These are phyloP conservation scores for Tholera decimalis DNA, from an alignment of 2,888 invertebrate genomes.

Conservation along the genomic window DNA sequence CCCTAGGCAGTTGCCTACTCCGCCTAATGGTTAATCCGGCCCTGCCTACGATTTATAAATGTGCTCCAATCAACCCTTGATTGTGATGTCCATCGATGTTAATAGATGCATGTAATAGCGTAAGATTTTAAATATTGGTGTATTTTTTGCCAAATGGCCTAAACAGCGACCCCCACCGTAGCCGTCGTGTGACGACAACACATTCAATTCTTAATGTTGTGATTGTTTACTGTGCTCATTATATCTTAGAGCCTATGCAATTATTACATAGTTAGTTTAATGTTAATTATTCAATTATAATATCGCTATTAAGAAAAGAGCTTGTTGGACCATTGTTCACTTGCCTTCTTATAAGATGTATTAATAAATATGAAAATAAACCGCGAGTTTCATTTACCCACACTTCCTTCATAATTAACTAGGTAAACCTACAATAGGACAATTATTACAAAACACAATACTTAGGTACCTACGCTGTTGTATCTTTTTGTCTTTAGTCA, in stretches of 20 bases:
- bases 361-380: slow-evolving; percentile 43
- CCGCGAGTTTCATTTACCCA: slow-evolving; percentile 42
- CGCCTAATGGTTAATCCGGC: too few relatives aligned
- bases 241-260: slow-evolving; percentile 77
- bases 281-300: slow-evolving; percentile 79
- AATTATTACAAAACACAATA: not conserved
- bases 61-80: slow-evolving; percentile 30
- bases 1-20: too few relatives aligned
- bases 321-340: slow-evolving; percentile 90
- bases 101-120: slow-evolving; percentile 53
- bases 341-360: slow-evolving; percentile 78
- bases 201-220: slow-evolving; percentile 80
- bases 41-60: slow-evolving; percentile 33
- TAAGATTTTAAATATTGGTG: slow-evolving; percentile 54
- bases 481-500: too few relatives aligned
- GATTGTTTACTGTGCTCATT: slow-evolving; percentile 84
- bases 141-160: slow-evolving; percentile 68
- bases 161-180: slow-evolving; percentile 59
- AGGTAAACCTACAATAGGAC: not conserved
- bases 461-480: too few relatives aligned
- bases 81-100: slow-evolving; percentile 54
- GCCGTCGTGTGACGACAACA: slow-evolving; percentile 65
- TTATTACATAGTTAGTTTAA: slow-evolving; percentile 82
- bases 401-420: not conserved
- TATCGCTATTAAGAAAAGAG: slow-evolving; percentile 80